A percentile compares a stretch with the other conserved stretches of the same genome.
Conservation (phyloP, 2,888 invertebrate genomes). For the Hemithea aestivaria region DNA sequence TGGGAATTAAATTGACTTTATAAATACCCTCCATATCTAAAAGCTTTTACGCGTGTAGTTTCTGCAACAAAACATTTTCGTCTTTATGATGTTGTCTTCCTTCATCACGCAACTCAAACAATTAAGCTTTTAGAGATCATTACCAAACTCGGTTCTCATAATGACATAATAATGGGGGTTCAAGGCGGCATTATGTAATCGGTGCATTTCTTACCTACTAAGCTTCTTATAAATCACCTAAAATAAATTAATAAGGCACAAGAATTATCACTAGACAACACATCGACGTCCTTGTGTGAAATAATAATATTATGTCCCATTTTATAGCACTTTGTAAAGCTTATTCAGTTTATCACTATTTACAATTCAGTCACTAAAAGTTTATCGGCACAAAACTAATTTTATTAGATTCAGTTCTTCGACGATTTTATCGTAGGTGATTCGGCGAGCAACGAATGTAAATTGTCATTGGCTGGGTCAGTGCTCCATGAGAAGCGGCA, state of each 20-base stretch:
- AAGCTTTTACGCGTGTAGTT: constrained; percentile 39
- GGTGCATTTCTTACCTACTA: constrained; percentile 62
- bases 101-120: not conserved
- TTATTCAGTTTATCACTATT: constrained; percentile 56
- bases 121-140: constrained; percentile 1
- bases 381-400: constrained; percentile 51
- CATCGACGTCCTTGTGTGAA: constrained; percentile 58
- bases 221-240: constrained; percentile 66
- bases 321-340: constrained; percentile 60
- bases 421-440: constrained; percentile 52
- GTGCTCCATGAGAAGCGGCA: constrained; percentile 75
- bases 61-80: constrained; percentile 52
- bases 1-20: constrained; percentile 86
- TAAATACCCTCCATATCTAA: constrained; percentile 78
- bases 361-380: constrained; percentile 61
- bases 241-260: constrained; percentile 80
- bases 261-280: constrained; percentile 75
- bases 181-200: constrained; percentile 3
- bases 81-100: constrained; percentile 10
- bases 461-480: constrained; percentile 68
- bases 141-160: constrained; percentile 1
- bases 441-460: constrained; percentile 63
- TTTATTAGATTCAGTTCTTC: constrained; percentile 55
- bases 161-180: constrained; percentile 1
- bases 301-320: constrained; percentile 57